Evolutionary conservation across 1,140 invertebrate species (phyloP), one percentile per base, ranked within the genome.

Genomic region (Neodiprion fabricii): DNA sequence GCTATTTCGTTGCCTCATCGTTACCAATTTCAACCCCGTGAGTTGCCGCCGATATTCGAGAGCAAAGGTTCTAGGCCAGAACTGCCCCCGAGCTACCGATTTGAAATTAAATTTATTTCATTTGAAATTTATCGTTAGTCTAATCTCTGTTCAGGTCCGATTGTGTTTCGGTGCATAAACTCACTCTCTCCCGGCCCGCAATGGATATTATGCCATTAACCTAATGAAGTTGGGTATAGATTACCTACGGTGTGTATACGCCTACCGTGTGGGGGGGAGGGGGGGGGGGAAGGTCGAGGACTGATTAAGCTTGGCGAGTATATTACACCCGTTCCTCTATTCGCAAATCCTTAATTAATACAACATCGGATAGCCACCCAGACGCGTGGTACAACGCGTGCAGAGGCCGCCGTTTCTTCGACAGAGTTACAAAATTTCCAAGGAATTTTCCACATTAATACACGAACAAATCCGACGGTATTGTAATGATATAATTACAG

Each of bases 161-260:
- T 5, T 61, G 79, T 79, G 79, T 86, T 82, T 79, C 74, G 78
- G 80, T 78, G 78, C 81, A 82, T 85, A 85, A 87, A 83, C 83
- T 84, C 77, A 79, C 11, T 12, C 11, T 82, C 78, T 71, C 67
- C 76, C 78, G 5, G 78, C 72, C 80, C 80, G 81, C 83, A 82
- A 81, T 85, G 84, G 86, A 86, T 87, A 87, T 87, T 87, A 86
- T 86, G 83, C 85, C 84, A 87, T 87, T 87, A 87, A 85, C 82
- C 81, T 85, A 85, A 86, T 83, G 82, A 87, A 85, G 84, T 87
- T 86, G 83, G 84, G 75, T 81, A 47, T 71, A 71, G 70, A 50
- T 11, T 61, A 61, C 11, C 53, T 75, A 77, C 11, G 74, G 74
- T 53, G 14, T n/a, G 53, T 14, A 53, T 23, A 28, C 8, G 71